Evolutionary conservation across 2,888 invertebrate species (phyloP).

Genomic region (Drosophila hamatofila): DNA sequence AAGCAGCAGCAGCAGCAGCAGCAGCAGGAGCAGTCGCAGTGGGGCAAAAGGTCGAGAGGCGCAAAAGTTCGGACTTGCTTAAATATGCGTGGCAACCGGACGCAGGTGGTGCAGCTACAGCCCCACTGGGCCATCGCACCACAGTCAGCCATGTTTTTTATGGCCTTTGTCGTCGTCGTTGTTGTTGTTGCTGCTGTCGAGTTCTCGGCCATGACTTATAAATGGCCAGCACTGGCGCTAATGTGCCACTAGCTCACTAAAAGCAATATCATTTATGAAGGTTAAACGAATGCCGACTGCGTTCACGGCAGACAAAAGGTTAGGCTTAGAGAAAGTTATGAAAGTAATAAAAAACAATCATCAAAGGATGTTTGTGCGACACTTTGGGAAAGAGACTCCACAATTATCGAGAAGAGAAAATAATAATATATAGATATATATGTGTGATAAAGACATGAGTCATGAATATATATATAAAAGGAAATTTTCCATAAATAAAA

Average conservation of each 20-base stretch:
- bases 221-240: slow-evolving; percentile 43
- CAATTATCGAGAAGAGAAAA: not conserved
- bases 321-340: not conserved
- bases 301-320: not conserved
- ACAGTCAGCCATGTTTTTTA: slow-evolving; percentile 5
- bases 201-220: slow-evolving; percentile 47
- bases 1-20: not conserved
- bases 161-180: not conserved
- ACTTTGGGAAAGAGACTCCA: not conserved
- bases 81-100: slow-evolving; percentile 71
- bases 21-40: not conserved
- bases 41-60: slow-evolving; percentile 36
- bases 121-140: slow-evolving; percentile 21
- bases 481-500: too few relatives aligned
- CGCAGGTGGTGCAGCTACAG: slow-evolving; percentile 61
- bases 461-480: too few relatives aligned
- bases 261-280: slow-evolving; percentile 55
- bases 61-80: slow-evolving; percentile 59
- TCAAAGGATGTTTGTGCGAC: slow-evolving; percentile 21
- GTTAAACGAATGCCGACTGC: slow-evolving; percentile 31
- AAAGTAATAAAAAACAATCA: slow-evolving; percentile 12
- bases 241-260: slow-evolving; percentile 45
- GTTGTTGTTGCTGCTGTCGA: not conserved
- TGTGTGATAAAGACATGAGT: too few relatives aligned
- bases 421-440: not conserved